Evolutionary conservation across 1,140 invertebrate genomes (phyloP), one percentile per base, ranked within the genome.

Genomic region (Aphelinus atriplicis): DNA sequence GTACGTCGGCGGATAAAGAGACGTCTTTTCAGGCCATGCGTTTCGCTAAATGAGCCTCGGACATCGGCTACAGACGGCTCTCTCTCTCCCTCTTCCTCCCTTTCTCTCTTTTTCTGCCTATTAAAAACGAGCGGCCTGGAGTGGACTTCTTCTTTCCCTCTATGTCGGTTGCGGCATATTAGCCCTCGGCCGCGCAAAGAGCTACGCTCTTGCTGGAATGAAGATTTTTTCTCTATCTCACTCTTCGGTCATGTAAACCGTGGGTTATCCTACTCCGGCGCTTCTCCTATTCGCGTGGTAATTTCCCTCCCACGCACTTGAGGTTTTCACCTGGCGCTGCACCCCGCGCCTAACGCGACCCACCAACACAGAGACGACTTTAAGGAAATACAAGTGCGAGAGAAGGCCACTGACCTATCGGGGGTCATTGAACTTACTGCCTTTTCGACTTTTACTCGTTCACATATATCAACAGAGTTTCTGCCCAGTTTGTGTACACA

Each of bases 41-140:
- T 71, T 70, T 71, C 57, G 51, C 61, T 73, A 73, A 75, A 73
- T 72, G 68, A 78, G 60, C 75, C 57, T 61, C 57, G 58, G 45
- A 76, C 66, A 62, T 75, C 10, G 58, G n/a, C 53, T 4, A 53
- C 58, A 4, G 51, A 53, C 51, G 4, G 4, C 9, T 53, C 51
- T 53, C 9, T 9, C 9, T 53, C 51, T 9, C 9, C 51, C 51
- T 53, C 51, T 6, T 53, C 51, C 9, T 53, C 51, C 51, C 9
- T 9, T 53, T 53, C 51, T 10, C 1, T 10, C 3, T 7, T 6
- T 7, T 7, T 3, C 48, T 57, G 55, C 46, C 48, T 67, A 61
- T 67, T 67, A 63, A 63, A 68, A 63, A 63, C 43, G 56, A n/a
- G 61, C 51, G 3, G 53, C 45, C 61, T 4, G 55, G 42, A 66